Conservation (phyloP, 2,113 vertebrate genomes). For the Capra hircus region DNA sequence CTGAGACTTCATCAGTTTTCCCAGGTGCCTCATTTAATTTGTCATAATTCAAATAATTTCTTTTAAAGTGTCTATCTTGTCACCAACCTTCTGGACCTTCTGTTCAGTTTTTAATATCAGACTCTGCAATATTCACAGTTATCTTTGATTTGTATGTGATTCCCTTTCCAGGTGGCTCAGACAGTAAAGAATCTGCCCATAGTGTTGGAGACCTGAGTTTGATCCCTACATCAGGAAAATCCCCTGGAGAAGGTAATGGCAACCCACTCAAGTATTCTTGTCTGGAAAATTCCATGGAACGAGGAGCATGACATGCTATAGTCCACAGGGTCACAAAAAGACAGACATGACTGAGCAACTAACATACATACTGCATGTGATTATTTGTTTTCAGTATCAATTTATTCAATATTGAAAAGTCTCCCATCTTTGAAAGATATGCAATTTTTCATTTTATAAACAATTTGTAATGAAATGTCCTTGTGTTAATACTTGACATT, state of each 20-base stretch:
- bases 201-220: accelerated
- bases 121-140: background rate
- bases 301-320: background rate
- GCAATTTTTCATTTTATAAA: background rate
- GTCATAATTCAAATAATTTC: background rate
- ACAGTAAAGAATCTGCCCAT: background rate
- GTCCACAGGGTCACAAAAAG: background rate
- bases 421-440: background rate
- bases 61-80: background rate
- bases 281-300: background rate
- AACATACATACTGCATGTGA: background rate
- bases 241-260: background rate
- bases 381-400: background rate
- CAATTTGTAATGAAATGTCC: background rate
- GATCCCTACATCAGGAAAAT: background rate
- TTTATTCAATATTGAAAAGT: background rate
- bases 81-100: background rate
- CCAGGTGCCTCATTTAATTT: background rate
- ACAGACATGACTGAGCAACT: background rate
- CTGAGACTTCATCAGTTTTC: background rate
- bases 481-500: background rate
- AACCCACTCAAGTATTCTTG: background rate
- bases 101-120: background rate
- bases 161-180: background rate
- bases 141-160: background rate